Evolutionary conservation across 2,797 vertebrate genomes (phyloP).

Genomic region (Erethizon dorsatum): DNA sequence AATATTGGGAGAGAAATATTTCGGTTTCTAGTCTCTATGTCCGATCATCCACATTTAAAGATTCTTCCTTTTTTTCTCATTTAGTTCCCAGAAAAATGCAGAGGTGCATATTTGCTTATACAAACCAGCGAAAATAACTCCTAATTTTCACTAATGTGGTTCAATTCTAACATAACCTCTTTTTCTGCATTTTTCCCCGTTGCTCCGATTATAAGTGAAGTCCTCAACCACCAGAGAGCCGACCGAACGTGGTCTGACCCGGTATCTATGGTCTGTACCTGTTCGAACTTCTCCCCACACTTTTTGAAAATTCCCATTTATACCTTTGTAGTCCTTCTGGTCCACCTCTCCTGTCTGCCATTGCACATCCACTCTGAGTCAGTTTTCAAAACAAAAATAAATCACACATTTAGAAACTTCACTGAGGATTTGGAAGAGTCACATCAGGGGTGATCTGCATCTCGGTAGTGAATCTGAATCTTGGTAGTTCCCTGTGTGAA

Average conservation of each 20-base stretch:
- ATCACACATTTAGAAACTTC: background rate
- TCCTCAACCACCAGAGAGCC: background rate
- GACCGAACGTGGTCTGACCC: background rate
- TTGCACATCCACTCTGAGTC: background rate
- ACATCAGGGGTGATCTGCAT: background rate
- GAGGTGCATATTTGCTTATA: background rate
- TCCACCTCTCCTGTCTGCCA: background rate
- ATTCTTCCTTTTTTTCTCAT: background rate
- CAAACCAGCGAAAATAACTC: background rate
- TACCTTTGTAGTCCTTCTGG: background rate
- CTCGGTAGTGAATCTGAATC: background rate
- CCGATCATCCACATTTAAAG: background rate
- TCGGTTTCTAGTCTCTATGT: background rate
- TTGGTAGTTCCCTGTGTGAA: background rate
- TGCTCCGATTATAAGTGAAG: background rate
- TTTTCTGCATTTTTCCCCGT: background rate
- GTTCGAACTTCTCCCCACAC: background rate
- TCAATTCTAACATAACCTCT: background rate
- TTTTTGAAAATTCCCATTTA: background rate
- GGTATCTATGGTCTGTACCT: background rate
- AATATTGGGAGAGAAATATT: background rate
- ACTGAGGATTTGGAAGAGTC: background rate
- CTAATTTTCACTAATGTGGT: background rate
- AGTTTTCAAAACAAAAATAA: slow-evolving; percentile 9
- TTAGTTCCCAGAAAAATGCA: background rate